Conservation (phyloP, 2,888 invertebrate genomes). For the Nesidiocoris tenuis region DNA sequence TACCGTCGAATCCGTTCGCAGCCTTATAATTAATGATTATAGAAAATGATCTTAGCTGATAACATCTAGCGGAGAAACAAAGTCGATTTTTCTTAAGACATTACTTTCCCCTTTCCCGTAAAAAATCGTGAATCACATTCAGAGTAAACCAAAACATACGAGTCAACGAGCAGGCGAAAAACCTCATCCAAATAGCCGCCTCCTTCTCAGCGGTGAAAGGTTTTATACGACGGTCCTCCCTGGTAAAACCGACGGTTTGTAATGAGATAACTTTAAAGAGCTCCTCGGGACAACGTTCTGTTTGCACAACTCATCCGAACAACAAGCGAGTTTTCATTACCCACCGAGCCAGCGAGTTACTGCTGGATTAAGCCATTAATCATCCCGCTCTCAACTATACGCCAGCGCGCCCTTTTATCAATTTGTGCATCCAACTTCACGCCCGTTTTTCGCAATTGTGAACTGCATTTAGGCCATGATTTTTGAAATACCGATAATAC, state of each 20-base stretch:
- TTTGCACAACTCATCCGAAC: neutral
- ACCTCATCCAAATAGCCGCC: no score
- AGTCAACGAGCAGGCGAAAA: no score
- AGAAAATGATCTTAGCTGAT: no score
- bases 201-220: no score
- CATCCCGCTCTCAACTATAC: constrained; percentile 2
- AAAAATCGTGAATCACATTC: no score
- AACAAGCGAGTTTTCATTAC: constrained; percentile 19
- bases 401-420: constrained; percentile 13
- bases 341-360: constrained; percentile 1
- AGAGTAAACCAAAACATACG: no score
- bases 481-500: no score
- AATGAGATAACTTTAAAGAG: constrained; percentile 29
- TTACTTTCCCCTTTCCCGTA: no score
- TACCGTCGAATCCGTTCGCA: no score
- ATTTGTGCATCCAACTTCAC: neutral
- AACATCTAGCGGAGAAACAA: no score
- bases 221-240: neutral
- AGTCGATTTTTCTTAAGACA: no score
- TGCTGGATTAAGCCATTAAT: constrained; percentile 25
- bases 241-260: constrained; percentile 19
- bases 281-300: neutral
- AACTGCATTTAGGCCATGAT: neutral
- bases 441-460: neutral
- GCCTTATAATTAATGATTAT: no score